Percentiles rank a stretch among this genome's conserved stretches.
Evolutionary conservation across 2,888 invertebrate species (phyloP).

Genomic region (Furcula furcula): DNA sequence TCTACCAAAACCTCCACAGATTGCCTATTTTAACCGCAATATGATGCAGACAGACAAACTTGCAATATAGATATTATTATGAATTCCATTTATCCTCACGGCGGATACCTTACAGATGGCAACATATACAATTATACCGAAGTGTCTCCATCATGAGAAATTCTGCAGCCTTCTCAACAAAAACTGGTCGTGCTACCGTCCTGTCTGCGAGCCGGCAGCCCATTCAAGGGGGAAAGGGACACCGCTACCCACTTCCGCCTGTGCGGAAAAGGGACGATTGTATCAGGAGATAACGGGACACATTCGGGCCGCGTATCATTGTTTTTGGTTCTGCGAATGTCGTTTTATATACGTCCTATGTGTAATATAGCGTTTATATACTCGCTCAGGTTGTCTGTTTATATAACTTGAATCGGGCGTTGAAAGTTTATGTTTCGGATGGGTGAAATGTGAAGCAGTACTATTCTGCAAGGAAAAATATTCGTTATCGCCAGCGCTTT

Average conservation of each 20-base stretch:
- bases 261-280: neutral
- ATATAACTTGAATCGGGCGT: too few species aligned
- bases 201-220: neutral
- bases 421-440: too few species aligned
- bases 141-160: neutral
- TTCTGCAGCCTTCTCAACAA: neutral
- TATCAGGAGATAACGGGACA: neutral
- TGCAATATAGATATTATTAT: too few species aligned
- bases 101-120: neutral
- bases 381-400: too few species aligned
- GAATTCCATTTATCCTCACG: too few species aligned
- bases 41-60: too few species aligned
- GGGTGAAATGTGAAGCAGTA: too few species aligned
- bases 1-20: too few species aligned
- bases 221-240: constrained; percentile 1
- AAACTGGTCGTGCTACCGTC: constrained; percentile 1
- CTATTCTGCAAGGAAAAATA: too few species aligned
- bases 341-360: neutral
- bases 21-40: too few species aligned
- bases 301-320: neutral
- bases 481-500: too few species aligned
- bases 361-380: neutral
- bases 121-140: neutral
- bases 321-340: constrained; percentile 1
- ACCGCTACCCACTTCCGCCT: neutral